phyloP scores from a whole-genome alignment of 1,140 invertebrate species.

The Anagrus nilaparvatae region DNA sequence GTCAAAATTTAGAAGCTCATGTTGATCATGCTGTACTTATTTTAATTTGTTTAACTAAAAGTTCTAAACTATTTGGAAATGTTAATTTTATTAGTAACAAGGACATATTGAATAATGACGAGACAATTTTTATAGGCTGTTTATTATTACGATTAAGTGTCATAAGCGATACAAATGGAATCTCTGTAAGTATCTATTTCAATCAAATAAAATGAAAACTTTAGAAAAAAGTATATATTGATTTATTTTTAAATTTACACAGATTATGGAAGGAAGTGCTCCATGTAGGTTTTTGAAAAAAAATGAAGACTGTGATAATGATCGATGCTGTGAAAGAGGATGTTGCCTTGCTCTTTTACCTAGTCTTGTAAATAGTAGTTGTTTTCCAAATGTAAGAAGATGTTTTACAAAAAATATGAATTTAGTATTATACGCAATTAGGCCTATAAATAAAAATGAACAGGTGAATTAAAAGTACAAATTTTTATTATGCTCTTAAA shows the following conservation, averaged over 20 bases:
- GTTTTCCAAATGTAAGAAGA: conserved; percentile 7
- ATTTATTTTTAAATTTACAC: background rate
- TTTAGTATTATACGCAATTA: conserved; percentile 2
- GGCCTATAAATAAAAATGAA: conserved; percentile 6
- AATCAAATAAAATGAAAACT: too few relatives aligned
- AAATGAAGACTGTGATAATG: background rate
- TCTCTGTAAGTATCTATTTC: conserved; percentile 10
- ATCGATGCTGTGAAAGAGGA: conserved; percentile 5
- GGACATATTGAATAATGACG: conserved; percentile 6
- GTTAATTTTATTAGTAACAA: background rate
- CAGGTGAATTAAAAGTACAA: conserved; percentile 4
- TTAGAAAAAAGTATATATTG: too few relatives aligned
- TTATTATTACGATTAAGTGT: conserved; percentile 2
- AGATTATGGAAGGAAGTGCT: conserved; percentile 4
- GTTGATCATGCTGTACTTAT: background rate
- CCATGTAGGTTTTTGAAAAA: conserved; percentile 1
- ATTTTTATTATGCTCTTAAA: background rate
- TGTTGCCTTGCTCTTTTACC: background rate
- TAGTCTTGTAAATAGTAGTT: conserved; percentile 6
- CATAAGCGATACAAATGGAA: conserved; percentile 3
- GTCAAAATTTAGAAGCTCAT: background rate
- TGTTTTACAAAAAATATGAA: conserved; percentile 1
- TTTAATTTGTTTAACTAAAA: conserved; percentile 10
- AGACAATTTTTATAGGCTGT: conserved; percentile 10
- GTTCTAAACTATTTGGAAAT: conserved; percentile 4